Evolutionary conservation across 2,888 invertebrate genomes (phyloP).

Genomic region (Sisyra terminalis): DNA sequence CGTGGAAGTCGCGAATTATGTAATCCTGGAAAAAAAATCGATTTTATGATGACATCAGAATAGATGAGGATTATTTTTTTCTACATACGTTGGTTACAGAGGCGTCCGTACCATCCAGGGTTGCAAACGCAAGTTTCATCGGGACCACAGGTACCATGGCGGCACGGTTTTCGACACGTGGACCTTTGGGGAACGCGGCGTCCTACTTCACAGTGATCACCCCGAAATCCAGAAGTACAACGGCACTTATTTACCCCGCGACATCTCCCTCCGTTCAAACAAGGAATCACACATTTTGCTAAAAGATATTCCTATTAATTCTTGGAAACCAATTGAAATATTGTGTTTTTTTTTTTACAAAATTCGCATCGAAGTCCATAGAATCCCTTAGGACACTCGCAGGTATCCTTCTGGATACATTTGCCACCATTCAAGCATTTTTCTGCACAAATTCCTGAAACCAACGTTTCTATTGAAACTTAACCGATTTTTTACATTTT

Average conservation of each 20-base stretch:
- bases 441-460: constrained; percentile 73
- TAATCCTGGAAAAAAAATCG: background rate
- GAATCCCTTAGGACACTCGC: constrained; percentile 82
- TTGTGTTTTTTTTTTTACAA: too few species aligned
- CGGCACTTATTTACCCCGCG: constrained; percentile 79
- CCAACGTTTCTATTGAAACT: too few species aligned
- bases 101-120: constrained; percentile 66
- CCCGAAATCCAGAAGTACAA: constrained; percentile 68
- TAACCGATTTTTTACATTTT: too few species aligned
- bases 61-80: background rate
- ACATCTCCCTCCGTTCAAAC: constrained; percentile 80
- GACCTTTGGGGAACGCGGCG: constrained; percentile 47
- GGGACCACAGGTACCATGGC: constrained; percentile 58
- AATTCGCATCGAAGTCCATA: constrained; percentile 81
- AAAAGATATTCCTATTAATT: constrained; percentile 8
- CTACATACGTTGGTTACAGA: constrained; percentile 57
- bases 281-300: constrained; percentile 52
- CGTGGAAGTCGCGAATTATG: background rate
- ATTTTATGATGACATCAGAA: background rate
- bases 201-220: constrained; percentile 85
- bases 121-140: constrained; percentile 61
- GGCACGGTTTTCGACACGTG: constrained; percentile 56
- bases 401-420: constrained; percentile 87
- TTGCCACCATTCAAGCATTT: constrained; percentile 90
- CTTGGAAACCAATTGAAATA: too few species aligned